Evolutionary conservation across 2,888 invertebrate species (phyloP), one percentile per base, ranked within the genome.

Genomic region (Arge pagana): DNA sequence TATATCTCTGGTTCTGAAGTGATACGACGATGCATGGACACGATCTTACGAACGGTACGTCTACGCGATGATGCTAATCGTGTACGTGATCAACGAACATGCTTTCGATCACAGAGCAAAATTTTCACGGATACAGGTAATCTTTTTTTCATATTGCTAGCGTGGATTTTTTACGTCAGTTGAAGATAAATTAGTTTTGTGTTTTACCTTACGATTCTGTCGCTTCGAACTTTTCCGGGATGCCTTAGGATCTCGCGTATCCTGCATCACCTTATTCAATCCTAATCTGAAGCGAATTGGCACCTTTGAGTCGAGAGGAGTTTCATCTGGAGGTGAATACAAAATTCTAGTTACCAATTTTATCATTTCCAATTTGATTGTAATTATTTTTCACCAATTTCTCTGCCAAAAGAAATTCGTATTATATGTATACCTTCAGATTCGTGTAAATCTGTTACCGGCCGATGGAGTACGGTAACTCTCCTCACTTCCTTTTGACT

Each of bases 171-270:
- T 61, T 52, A 55, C 58, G 66, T 70, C 63, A 60, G 56, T 64
- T 56, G 65, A 50, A 59, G 66, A 57, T 60, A 71, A 64, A 65
- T 63, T 67, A 63, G 59, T 68, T 63, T 70, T 68, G 59, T 73
- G 70, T 50, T 73, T 72, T 66, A 71, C 68, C 72, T 73, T 73
- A 49, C 73, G 72, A 56, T 66, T 66, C 56, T 66, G 71, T 52
- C 71, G 66, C 53, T 73, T 73, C 50, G 69, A 63, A 58, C 66
- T 52, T 56, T 67, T 73, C 48, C 73, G 65, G 15, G 65, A 65
- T 41, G 59, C 53, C 50, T 73, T 73, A 10, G 66, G 52, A 21
- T 73, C 71, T 41, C 67, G 63, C 19, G 57, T 56, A 19, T 72
- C 72, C 60, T 72, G 71, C 26, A 63, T 35, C 52, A 66, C 60